Percentiles rank a stretch among this genome's conserved stretches.
Evolutionary conservation across 2,797 vertebrate species (phyloP).

Genomic region (Sebastes glaucus): DNA sequence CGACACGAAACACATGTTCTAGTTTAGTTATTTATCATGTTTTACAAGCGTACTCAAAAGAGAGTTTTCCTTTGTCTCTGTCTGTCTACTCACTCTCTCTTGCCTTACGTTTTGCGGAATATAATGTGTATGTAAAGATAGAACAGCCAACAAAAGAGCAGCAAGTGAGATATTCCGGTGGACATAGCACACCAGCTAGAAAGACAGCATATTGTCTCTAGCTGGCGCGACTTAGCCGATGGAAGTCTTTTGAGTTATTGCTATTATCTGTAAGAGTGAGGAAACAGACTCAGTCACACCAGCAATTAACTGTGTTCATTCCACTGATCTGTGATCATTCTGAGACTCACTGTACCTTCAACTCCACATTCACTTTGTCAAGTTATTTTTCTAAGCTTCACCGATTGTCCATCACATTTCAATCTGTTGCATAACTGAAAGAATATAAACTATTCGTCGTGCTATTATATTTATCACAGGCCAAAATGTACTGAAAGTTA

Average conservation of each 20-base stretch:
- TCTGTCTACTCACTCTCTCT: not conserved
- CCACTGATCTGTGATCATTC: not conserved
- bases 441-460: not conserved
- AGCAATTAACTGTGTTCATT: not conserved
- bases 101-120: not conserved
- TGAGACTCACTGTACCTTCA: not conserved
- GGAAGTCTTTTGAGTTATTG: too few relatives aligned
- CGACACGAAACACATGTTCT: not conserved
- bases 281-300: not conserved
- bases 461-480: constrained; percentile 7
- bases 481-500: not conserved
- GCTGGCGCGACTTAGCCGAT: accelerated
- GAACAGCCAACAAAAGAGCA: not conserved
- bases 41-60: not conserved
- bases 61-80: not conserved
- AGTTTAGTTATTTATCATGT: not conserved
- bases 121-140: not conserved
- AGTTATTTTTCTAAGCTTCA: constrained; percentile 4
- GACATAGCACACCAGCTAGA: too few relatives aligned
- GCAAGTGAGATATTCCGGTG: not conserved
- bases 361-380: not conserved
- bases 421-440: constrained; percentile 5
- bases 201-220: too few relatives aligned
- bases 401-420: constrained; percentile 30
- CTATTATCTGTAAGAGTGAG: not conserved